Percentiles rank a stretch among this genome's conserved stretches.
phyloP scores from a whole-genome alignment of 2,113 vertebrate species.

The Cheirogaleus medius region DNA sequence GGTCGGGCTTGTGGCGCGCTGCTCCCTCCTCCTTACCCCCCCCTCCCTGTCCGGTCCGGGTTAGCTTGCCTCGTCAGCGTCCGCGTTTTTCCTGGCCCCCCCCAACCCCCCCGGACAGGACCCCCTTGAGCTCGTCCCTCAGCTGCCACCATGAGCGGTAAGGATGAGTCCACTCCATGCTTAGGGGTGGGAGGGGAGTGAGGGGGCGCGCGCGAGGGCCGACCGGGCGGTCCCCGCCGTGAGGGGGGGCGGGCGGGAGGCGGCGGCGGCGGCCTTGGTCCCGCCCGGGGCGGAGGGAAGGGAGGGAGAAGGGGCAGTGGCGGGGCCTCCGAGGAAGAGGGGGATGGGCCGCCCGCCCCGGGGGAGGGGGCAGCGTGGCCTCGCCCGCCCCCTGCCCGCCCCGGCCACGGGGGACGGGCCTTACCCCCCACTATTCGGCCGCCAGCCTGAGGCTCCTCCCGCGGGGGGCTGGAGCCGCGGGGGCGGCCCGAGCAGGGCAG shows the following conservation, averaged over 20 bases:
- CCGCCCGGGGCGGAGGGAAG: conserved; percentile 78
- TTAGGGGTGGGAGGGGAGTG: conserved; percentile 64
- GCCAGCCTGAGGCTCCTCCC: conserved; percentile 70
- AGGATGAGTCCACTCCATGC: conserved; percentile 76
- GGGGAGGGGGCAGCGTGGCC: conserved; percentile 76
- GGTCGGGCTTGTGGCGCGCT: conserved; percentile 75
- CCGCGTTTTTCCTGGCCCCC: conserved; percentile 80
- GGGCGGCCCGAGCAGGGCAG: conserved; percentile 66
- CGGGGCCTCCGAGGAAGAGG: conserved; percentile 72
- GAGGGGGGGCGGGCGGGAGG: conserved; percentile 77
- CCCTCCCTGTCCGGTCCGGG: conserved; percentile 80
- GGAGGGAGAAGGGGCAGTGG: conserved; percentile 74
- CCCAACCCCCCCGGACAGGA: conserved; percentile 79
- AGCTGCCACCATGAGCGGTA: conserved; percentile 84
- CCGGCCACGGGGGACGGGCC: conserved; percentile 72
- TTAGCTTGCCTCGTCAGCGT: conserved; percentile 83
- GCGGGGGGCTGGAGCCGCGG: conserved; percentile 67
- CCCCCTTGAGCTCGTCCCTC: conserved; percentile 80
- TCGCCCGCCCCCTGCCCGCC: conserved; percentile 77
- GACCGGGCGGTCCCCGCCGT: conserved; percentile 78
- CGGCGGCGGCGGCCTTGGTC: conserved; percentile 76
- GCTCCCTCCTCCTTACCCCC: conserved; percentile 72
- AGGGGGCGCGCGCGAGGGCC: conserved; percentile 76
- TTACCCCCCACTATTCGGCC: conserved; percentile 64
- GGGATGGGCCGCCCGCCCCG: conserved; percentile 78